Base-by-base conservation (phyloP, 2,888 invertebrate genomes). In the Liodrosophila aerea region DNA sequence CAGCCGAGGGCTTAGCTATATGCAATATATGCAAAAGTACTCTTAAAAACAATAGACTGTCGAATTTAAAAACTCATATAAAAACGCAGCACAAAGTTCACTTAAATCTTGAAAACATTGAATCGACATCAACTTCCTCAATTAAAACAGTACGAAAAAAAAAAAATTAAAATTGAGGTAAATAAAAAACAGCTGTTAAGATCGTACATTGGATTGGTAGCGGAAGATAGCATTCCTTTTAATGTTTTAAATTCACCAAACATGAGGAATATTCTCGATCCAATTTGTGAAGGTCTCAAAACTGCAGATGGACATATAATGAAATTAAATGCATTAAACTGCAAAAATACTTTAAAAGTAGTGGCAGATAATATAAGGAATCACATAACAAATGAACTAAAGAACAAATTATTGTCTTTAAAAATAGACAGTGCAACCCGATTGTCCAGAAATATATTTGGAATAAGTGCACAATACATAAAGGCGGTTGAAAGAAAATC, bases 151-250 rank as follows among this genome's bases (percentile, higher is more conserved):
- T 9, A 46, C n/a, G 41, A 7, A 9, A 29, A 29, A 7, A 29
- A 29, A 29, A 29, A 54, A 45, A 33, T 44, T 2, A 53, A 57
- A 52, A 41, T 41, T 22, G 15, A 58, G 49, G 45, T 61, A 7
- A 66, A 61, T 15, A 64, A 56, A 34, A 64, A 56, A 36, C 27
- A 47, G 2, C n/a, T 64, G 13, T n/a, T 63, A 1, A 30, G 57
- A 37, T 46, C 58, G 7, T 66, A 62, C 45, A 46, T 64, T 33
- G 68, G 71, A n/a, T 29, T 69, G 13, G 52, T 72, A 11, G 64
- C 53, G 4, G 71, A 68, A 33, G 60, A 65, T 9, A 40, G 60
- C 13, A 50, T 52, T 18, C 47, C 68, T 7, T 64, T 65, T 27
- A 65, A 66, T 29, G 46, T 51, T 4, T 58, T 69, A 18, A 64